Percentiles rank a stretch among this genome's conserved stretches.
Evolutionary conservation across 2,113 vertebrate genomes (phyloP).

Genomic region (Gobiocypris rarus): DNA sequence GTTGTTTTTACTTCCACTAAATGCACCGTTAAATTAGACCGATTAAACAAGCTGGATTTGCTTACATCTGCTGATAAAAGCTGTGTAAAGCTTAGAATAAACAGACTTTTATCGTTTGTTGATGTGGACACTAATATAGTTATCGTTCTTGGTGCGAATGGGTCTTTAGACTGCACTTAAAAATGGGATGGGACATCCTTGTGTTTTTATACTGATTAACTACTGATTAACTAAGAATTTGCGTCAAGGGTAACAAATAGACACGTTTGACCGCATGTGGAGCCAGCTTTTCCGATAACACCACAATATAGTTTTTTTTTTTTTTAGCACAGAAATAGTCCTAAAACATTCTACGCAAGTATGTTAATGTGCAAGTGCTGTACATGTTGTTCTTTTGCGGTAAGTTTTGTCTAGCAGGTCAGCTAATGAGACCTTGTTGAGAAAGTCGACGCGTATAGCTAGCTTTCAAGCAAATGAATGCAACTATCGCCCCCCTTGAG

Average conservation of each 20-base stretch:
- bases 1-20: no score
- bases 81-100: no score
- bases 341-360: background rate
- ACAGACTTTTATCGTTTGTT: no score
- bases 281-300: background rate
- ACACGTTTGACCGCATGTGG: background rate
- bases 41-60: no score
- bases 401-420: background rate
- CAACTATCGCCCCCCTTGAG: background rate
- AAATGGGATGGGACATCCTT: background rate
- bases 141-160: no score
- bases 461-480: background rate
- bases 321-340: background rate
- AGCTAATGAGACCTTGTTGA: background rate
- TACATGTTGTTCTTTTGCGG: background rate
- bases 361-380: background rate
- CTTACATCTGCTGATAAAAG: no score
- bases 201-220: background rate
- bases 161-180: background rate
- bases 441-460: background rate
- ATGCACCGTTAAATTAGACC: no score
- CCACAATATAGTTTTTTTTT: background rate
- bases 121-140: no score
- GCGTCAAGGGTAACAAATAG: background rate
- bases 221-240: background rate